phyloP scores from a whole-genome alignment of 2,888 invertebrate genomes.

The Lissonota sp. region DNA sequence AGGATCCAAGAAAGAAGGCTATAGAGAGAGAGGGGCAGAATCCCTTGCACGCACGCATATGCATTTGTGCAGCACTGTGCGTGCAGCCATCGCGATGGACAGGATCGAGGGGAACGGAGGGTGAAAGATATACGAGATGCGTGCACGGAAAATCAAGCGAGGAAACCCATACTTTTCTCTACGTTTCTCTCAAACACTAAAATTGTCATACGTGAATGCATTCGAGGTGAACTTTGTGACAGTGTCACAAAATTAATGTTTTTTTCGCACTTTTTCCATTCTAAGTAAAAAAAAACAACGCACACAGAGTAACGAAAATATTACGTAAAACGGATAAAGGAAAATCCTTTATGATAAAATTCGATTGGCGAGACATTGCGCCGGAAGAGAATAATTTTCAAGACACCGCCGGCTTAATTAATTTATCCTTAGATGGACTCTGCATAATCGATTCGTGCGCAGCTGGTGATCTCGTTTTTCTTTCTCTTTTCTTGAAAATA shows the following conservation, averaged over 20 bases:
- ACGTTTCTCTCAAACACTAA: conserved; percentile 28
- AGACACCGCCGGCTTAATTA: conserved; percentile 56
- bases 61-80: conserved; percentile 55
- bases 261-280: neutral
- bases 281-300: neutral
- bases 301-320: neutral
- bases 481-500: no score
- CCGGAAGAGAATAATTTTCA: conserved; percentile 58
- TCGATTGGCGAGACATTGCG: conserved; percentile 5
- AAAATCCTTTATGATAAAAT: neutral
- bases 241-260: conserved; percentile 10
- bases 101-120: neutral
- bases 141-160: conserved; percentile 65
- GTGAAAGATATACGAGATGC: conserved; percentile 59
- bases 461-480: conserved; percentile 38
- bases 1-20: conserved; percentile 29
- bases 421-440: conserved; percentile 60
- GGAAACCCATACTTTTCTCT: conserved; percentile 53
- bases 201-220: conserved; percentile 49
- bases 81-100: conserved; percentile 25
- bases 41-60: conserved; percentile 66
- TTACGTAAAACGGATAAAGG: conserved; percentile 27
- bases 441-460: neutral
- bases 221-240: conserved; percentile 21
- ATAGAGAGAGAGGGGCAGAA: conserved; percentile 41